phyloP scores from a whole-genome alignment of 2,888 invertebrate species.

The Tromatobia lineatoria region DNA sequence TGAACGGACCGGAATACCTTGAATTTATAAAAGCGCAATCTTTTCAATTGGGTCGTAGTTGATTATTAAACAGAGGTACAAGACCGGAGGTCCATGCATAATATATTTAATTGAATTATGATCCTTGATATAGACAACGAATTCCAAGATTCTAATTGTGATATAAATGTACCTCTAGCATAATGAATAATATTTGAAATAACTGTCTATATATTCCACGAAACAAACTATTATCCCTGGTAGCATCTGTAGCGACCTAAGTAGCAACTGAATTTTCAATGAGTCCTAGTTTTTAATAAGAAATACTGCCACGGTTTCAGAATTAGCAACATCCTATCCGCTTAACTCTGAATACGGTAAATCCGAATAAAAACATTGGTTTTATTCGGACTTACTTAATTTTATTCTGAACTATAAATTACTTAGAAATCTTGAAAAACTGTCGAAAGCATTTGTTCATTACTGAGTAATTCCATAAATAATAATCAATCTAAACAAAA shows the following conservation, averaged over 20 bases:
- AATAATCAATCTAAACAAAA: background rate
- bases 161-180: background rate
- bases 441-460: background rate
- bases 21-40: background rate
- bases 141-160: background rate
- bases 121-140: background rate
- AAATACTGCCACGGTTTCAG: background rate
- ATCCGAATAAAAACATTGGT: background rate
- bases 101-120: background rate
- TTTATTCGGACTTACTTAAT: background rate
- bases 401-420: background rate
- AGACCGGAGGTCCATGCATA: background rate
- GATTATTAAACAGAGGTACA: background rate
- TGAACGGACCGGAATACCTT: constrained; percentile 2
- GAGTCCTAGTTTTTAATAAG: background rate
- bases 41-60: background rate
- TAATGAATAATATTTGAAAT: background rate
- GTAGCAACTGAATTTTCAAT: background rate
- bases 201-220: background rate
- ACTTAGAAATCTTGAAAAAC: background rate
- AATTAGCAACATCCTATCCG: background rate
- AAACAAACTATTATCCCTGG: background rate
- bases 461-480: background rate
- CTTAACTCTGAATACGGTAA: background rate
- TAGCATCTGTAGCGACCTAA: no score